Conservation (phyloP, 2,113 vertebrate species). For the Eudyptes chrysolophus region DNA sequence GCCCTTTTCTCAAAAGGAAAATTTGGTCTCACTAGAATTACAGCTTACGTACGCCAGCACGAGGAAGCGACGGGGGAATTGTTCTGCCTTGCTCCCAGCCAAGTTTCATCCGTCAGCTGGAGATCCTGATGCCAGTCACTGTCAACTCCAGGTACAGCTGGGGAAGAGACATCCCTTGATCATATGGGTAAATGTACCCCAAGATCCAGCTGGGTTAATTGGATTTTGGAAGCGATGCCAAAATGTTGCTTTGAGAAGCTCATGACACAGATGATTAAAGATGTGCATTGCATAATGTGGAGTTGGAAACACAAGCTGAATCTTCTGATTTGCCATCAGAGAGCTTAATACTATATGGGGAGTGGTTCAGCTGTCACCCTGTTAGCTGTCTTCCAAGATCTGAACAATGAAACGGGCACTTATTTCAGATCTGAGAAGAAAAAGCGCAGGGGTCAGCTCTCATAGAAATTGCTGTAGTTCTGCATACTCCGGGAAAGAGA, state of each 20-base stretch:
- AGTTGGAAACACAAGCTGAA: not conserved
- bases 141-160: not conserved
- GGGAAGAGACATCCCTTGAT: not conserved
- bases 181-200: not conserved
- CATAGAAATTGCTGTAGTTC: not conserved
- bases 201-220: not conserved
- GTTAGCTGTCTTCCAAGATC: not conserved
- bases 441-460: not conserved
- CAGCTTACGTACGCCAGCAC: not conserved
- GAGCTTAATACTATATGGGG: not conserved
- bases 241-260: not conserved
- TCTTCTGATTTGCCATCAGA: not conserved
- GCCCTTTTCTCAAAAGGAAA: not conserved
- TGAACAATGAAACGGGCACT: not conserved
- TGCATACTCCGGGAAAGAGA: not conserved
- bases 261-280: not conserved
- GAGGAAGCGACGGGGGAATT: fast-evolving
- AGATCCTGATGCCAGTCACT: not conserved
- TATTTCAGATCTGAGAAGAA: not conserved
- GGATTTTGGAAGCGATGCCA: not conserved
- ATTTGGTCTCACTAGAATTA: not conserved
- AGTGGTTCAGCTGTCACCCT: not conserved
- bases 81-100: not conserved
- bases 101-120: not conserved
- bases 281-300: not conserved